Evolutionary conservation across 2,888 invertebrate species (phyloP).

Genomic region (Cryptosula pallasiana): DNA sequence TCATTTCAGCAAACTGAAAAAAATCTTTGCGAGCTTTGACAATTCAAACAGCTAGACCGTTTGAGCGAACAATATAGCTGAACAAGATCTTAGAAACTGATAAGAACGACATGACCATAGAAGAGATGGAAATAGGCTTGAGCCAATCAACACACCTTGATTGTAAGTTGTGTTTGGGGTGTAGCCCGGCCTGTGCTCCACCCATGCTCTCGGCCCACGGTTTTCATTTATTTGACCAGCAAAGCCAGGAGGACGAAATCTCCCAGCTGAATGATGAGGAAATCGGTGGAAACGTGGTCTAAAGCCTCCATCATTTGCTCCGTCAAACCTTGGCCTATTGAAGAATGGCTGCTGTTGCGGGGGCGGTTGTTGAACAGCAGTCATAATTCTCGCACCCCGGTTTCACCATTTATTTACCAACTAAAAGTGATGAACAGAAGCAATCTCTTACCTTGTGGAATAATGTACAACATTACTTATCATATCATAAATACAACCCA

Average conservation of each 20-base stretch:
- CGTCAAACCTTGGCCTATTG: constrained; percentile 17
- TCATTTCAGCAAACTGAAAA: too few relatives aligned
- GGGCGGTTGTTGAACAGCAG: neutral
- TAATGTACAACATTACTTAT: too few relatives aligned
- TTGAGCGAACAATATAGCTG: too few relatives aligned
- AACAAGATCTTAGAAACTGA: too few relatives aligned
- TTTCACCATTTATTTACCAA: neutral
- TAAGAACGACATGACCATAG: too few relatives aligned
- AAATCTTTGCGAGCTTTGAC: too few relatives aligned
- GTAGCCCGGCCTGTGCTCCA: constrained; percentile 17
- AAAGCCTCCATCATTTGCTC: neutral
- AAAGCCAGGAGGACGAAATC: constrained; percentile 13
- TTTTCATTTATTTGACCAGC: constrained; percentile 2
- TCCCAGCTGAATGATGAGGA: neutral
- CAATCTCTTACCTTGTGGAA: too few relatives aligned
- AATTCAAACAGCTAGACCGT: too few relatives aligned
- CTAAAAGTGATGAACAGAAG: constrained; percentile 18
- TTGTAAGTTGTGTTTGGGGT: constrained; percentile 8
- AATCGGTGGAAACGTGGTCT: neutral
- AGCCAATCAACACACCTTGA: constrained; percentile 17
- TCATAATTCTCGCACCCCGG: neutral
- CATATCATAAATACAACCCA: too few relatives aligned
- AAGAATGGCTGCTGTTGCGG: constrained; percentile 2
- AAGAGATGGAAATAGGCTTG: too few relatives aligned
- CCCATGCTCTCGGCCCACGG: neutral